Percentiles rank a stretch among this genome's conserved stretches.
phyloP scores from a whole-genome alignment of 2,113 vertebrate genomes.

The Marmota monax region DNA sequence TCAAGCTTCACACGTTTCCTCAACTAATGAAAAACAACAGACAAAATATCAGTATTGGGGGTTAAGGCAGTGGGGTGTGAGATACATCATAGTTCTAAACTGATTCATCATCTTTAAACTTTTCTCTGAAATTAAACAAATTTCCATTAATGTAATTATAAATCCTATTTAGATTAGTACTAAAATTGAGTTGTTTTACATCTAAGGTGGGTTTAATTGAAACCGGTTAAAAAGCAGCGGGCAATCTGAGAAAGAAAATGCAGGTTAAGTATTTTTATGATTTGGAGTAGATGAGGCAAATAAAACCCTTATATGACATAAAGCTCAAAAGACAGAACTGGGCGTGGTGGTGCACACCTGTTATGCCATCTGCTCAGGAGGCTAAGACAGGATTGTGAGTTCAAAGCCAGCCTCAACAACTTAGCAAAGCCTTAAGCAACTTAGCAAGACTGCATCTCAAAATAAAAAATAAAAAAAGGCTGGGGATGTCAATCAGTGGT shows the following conservation, averaged over 20 bases:
- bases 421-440: too few species aligned
- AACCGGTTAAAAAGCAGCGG: constrained; percentile 26
- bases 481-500: too few species aligned
- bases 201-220: constrained; percentile 34
- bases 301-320: not conserved
- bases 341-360: too few species aligned
- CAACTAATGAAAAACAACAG: constrained; percentile 87
- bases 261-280: constrained; percentile 32
- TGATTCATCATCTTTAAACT: constrained; percentile 11
- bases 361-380: too few species aligned
- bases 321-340: not conserved
- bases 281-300: not conserved
- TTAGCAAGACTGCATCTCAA: too few species aligned
- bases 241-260: constrained; percentile 25
- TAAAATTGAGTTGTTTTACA: constrained; percentile 21
- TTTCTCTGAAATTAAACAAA: constrained; percentile 39
- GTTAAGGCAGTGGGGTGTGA: not conserved
- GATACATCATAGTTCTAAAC: not conserved
- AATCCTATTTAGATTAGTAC: constrained; percentile 18
- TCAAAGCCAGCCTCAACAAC: too few species aligned
- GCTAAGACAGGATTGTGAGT: too few species aligned
- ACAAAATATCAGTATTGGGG: not conserved
- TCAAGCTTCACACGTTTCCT: constrained; percentile 97
- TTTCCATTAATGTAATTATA: not conserved
- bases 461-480: too few species aligned